Conservation (phyloP, 2,888 invertebrate genomes). For the Chalcosyrphus nemorum region DNA sequence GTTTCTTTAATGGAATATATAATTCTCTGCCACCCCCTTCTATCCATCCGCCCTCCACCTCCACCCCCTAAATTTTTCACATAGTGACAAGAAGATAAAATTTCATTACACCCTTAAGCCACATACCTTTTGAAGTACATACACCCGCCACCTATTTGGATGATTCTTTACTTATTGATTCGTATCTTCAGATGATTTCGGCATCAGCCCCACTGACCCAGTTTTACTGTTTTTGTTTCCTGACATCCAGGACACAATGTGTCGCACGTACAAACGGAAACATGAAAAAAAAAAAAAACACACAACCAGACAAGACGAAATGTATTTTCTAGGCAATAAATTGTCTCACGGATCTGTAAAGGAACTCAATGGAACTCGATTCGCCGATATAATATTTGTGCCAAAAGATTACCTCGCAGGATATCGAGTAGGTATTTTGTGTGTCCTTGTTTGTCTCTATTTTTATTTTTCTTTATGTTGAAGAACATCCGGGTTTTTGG, state of each 20-base stretch:
- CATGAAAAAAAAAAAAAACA: slow-evolving; percentile 1
- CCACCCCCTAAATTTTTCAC: no score
- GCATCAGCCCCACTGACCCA: slow-evolving; percentile 30
- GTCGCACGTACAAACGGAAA: no score
- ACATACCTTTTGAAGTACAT: background rate
- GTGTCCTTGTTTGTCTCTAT: background rate
- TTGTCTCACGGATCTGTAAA: background rate
- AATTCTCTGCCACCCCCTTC: no score
- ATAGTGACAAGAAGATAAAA: no score
- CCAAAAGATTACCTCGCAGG: background rate
- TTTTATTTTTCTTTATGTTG: no score
- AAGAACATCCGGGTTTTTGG: background rate
- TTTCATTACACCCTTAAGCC: no score
- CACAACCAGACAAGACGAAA: slow-evolving; percentile 9
- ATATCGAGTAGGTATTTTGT: background rate
- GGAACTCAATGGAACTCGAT: background rate
- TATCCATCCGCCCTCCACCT: no score
- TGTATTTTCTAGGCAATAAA: slow-evolving; percentile 14
- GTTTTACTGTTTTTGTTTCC: background rate
- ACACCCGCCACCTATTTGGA: no score
- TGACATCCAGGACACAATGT: background rate
- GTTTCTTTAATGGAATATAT: background rate
- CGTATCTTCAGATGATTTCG: slow-evolving; percentile 2
- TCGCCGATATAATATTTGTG: background rate
- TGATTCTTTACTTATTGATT: slow-evolving; percentile 27